Percentiles rank a stretch among this genome's conserved stretches.
phyloP scores from a whole-genome alignment of 2,113 vertebrate genomes.

The Muscicapa adusta region DNA sequence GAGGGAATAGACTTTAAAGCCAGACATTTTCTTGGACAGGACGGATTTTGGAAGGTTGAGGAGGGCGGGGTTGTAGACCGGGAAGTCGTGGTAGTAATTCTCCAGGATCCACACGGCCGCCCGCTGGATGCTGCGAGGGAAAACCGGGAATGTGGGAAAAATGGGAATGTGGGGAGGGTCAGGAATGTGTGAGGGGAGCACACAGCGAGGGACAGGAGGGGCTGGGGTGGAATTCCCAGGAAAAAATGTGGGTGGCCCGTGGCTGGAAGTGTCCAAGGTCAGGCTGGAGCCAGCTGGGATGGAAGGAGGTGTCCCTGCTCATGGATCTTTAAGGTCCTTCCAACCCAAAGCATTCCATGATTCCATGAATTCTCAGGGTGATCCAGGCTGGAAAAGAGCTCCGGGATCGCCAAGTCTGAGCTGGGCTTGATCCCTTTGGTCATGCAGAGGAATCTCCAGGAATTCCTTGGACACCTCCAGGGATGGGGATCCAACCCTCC shows the following conservation, averaged over 20 bases:
- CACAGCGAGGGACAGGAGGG: not conserved
- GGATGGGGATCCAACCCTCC: not conserved
- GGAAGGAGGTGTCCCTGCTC: not conserved
- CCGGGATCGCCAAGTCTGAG: accelerated
- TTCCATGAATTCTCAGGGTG: not conserved
- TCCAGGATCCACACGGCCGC: slow-evolving; percentile 95
- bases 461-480: not conserved
- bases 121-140: slow-evolving; percentile 85
- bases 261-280: not conserved
- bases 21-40: slow-evolving; percentile 95
- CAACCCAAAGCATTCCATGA: not conserved
- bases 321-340: not conserved
- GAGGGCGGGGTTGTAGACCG: slow-evolving; percentile 93
- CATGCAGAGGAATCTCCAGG: not conserved
- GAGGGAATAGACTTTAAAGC: slow-evolving; percentile 96
- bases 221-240: not conserved
- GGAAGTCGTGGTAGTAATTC: slow-evolving; percentile 94
- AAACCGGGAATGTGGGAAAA: not conserved
- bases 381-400: too few species aligned
- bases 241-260: not conserved
- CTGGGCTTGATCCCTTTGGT: accelerated
- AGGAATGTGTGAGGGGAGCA: accelerated
- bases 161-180: not conserved
- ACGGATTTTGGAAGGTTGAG: slow-evolving; percentile 96
- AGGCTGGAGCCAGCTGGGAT: not conserved